Evolutionary conservation across 2,888 invertebrate species (phyloP), one percentile per base, ranked within the genome.

Genomic region (Orthosia gracilis): DNA sequence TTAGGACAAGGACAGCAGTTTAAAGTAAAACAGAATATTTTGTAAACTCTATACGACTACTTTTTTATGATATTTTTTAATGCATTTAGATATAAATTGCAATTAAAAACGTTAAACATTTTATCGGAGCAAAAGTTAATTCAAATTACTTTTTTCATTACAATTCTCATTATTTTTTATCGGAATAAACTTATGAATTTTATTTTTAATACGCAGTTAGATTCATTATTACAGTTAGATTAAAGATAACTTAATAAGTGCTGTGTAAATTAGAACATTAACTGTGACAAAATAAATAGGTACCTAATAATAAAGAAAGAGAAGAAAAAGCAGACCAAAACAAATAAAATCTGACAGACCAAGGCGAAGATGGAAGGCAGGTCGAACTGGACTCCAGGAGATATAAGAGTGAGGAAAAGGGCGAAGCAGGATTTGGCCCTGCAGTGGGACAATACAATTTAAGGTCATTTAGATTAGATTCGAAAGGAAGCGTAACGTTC

Each of bases 81-180:
- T 23, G 64, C 31, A 23, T 62, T 66, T 47, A 21, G 1, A 7
- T 55, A 47, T 63, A 47, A 45, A 63, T 63, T 58, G 21, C 71
- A 72, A 72, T 67, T 81, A 67, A 81, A 71, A 77, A 59, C 40
- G 23, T 47, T 49, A 49, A 40, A 67, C 57, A 57, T 62, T 64
- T 73, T 73, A 65, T 78, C 61, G 50, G 18, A 57, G 15, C 31
- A 58, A 67, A 61, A 61, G 49, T 68, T 68, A 62, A 73, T 78
- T 71, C n/a, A 52, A 68, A 50, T 62, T n/a, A 68, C 63, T 17
- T 31, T 70, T 80, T 76, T 70, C 59, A 69, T 81, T 70, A 64
- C n/a, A 55, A 55, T 76, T 81, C 69, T 76, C 83, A 76, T 82
- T 76, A 76, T 66, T 73, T 69, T 64, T 76, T 63, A 73, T 73